A percentile compares a stretch with the other conserved stretches of the same genome.
Evolutionary conservation across 1,140 invertebrate species (phyloP).

Genomic region (Holotrichia oblita): DNA sequence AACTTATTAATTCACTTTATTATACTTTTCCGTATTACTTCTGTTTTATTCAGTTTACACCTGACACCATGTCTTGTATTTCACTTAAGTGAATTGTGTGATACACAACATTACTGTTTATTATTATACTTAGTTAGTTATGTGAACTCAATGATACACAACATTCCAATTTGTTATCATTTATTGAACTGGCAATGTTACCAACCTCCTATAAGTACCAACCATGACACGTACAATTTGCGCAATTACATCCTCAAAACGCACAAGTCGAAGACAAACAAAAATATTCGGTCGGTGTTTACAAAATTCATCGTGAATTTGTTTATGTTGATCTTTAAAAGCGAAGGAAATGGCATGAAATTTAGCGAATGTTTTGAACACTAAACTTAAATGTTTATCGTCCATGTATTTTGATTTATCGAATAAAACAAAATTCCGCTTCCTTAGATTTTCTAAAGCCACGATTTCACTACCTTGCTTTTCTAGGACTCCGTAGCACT

Average conservation of each 20-base stretch:
- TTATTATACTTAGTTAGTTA: no score
- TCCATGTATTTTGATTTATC: conserved; percentile 5
- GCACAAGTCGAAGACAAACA: neutral
- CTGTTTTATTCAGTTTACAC: no score
- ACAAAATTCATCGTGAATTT: conserved; percentile 10
- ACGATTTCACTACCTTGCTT: neutral
- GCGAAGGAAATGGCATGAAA: conserved; percentile 25
- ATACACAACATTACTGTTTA: no score
- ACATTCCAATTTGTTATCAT: no score
- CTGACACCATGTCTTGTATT: no score
- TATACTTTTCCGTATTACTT: no score
- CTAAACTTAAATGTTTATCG: conserved; percentile 8
- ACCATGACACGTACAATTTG: no score
- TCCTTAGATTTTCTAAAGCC: conserved; percentile 21
- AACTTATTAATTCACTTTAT: no score
- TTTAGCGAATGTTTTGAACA: conserved; percentile 5
- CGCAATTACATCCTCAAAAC: neutral
- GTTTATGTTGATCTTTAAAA: conserved; percentile 29
- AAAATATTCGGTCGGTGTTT: neutral
- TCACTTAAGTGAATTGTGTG: no score
- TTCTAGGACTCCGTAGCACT: neutral
- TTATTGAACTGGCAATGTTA: no score
- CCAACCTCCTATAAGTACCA: no score
- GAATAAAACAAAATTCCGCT: neutral
- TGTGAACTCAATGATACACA: no score